Evolutionary conservation across 2,113 vertebrate species (phyloP).

Genomic region (Chloebia gouldiae): DNA sequence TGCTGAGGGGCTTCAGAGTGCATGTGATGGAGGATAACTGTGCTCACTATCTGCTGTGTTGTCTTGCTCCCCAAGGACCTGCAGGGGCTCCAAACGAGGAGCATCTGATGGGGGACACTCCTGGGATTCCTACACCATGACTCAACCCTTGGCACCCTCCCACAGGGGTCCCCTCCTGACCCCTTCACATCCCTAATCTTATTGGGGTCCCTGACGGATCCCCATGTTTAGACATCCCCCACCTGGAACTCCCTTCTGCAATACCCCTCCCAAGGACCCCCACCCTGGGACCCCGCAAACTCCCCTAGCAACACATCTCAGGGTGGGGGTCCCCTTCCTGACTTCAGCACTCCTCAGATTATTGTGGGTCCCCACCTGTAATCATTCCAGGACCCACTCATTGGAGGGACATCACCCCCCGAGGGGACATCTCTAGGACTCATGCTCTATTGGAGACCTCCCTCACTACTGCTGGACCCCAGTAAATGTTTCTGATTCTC

Average conservation of each 20-base stretch:
- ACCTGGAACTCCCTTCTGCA: not conserved
- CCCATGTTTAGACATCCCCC: accelerated
- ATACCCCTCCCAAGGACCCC: too few species aligned
- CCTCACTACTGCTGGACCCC: not conserved
- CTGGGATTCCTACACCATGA: accelerated
- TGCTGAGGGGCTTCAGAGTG: not conserved
- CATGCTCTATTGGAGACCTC: too few species aligned
- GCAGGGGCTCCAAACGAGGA: not conserved
- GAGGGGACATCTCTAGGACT: not conserved
- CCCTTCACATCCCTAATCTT: not conserved
- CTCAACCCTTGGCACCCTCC: not conserved
- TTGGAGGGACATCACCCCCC: too few species aligned
- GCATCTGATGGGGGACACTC: not conserved
- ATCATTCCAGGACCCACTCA: not conserved
- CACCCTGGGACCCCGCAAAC: too few species aligned
- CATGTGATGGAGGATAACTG: not conserved
- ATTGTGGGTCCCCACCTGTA: not conserved
- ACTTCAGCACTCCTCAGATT: not conserved
- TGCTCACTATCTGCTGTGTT: not conserved
- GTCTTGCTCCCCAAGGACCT: not conserved
- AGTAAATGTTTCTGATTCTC: not conserved
- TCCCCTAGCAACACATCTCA: accelerated
- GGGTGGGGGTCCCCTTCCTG: not conserved
- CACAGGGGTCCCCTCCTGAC: not conserved
- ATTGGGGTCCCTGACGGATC: not conserved